Evolutionary conservation across 2,888 invertebrate species (phyloP).

Genomic region (Harpalus rufipes): DNA sequence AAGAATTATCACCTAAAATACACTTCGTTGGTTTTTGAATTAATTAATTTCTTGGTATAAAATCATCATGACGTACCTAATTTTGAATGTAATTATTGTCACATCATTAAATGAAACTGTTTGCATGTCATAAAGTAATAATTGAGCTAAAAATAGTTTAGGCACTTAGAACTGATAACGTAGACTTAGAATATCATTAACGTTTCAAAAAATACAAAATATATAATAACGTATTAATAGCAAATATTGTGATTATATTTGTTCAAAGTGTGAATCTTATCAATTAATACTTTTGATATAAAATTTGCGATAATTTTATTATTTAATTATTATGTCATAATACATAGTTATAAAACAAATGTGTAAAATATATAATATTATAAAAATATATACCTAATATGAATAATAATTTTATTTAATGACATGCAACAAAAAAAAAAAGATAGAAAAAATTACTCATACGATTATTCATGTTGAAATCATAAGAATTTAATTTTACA

Average conservation of each 20-base stretch:
- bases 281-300: conserved; percentile 22
- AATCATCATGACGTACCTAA: not conserved
- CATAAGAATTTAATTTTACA: conserved; percentile 7
- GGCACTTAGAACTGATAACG: conserved; percentile 1
- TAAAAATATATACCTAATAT: too few relatives aligned
- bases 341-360: not conserved
- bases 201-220: conserved; percentile 9
- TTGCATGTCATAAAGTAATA: not conserved
- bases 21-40: conserved; percentile 24
- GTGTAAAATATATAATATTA: not conserved
- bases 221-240: not conserved
- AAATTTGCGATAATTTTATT: conserved; percentile 3
- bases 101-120: not conserved
- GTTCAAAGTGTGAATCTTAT: conserved; percentile 8
- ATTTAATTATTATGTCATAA: not conserved
- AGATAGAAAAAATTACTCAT: not conserved
- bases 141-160: conserved; percentile 1
- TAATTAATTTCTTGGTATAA: not conserved
- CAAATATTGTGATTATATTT: conserved; percentile 12
- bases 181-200: conserved; percentile 11
- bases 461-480: not conserved
- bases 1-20: not conserved
- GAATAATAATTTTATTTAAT: too few relatives aligned
- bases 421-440: not conserved
- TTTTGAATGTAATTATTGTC: not conserved